phyloP scores from a whole-genome alignment of 2,797 vertebrate species.

The Sternotherus odoratus region DNA sequence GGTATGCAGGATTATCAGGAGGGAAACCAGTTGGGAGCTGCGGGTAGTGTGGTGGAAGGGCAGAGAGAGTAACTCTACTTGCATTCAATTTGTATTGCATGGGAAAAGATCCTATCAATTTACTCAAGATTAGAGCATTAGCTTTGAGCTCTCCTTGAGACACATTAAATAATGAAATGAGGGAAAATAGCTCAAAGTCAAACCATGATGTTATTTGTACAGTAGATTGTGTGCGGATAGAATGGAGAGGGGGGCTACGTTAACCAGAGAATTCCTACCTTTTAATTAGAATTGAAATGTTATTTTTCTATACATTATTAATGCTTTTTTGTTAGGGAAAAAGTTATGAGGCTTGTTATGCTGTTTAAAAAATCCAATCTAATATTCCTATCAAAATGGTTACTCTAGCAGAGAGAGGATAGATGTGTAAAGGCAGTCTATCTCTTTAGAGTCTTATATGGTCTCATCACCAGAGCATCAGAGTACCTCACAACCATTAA shows the following conservation, averaged over 20 bases:
- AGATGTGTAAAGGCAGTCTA: not conserved
- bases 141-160: not conserved
- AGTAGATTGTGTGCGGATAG: not conserved
- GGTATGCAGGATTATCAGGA: rapidly evolving
- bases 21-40: not conserved
- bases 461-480: not conserved
- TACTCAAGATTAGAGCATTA: not conserved
- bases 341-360: not conserved
- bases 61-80: not conserved
- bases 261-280: not conserved
- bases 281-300: not conserved
- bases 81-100: not conserved
- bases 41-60: rapidly evolving
- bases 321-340: not conserved
- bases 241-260: not conserved
- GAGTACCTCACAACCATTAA: not conserved
- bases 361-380: not conserved
- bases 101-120: constrained; percentile 16
- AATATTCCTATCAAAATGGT: not conserved
- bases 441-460: not conserved
- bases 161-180: constrained; percentile 33
- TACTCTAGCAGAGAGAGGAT: not conserved
- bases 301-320: not conserved
- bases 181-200: not conserved
- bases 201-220: constrained; percentile 5